Evolutionary conservation across 1,140 invertebrate species (phyloP).

Genomic region (Zaprionus africanus): DNA sequence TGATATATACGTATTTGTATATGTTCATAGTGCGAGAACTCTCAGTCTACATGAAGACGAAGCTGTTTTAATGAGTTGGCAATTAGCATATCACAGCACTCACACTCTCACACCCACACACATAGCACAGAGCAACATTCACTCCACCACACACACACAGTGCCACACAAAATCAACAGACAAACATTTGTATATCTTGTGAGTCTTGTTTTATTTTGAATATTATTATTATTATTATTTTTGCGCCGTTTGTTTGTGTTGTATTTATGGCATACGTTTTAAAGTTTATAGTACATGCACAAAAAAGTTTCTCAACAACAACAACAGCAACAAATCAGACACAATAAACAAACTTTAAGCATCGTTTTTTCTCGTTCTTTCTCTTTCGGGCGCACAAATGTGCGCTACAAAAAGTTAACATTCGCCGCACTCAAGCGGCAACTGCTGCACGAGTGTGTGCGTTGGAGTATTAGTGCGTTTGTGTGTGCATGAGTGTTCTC

Average conservation of each 20-base stretch:
- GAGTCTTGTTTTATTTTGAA: constrained; percentile 14
- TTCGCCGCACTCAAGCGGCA: constrained; percentile 46
- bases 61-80: constrained; percentile 79
- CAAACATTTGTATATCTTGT: constrained; percentile 18
- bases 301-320: constrained; percentile 36
- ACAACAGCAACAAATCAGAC: constrained; percentile 15
- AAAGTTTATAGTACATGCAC: constrained; percentile 43
- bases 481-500: constrained; percentile 14
- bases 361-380: background rate
- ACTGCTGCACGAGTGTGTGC: constrained; percentile 41
- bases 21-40: background rate
- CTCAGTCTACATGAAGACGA: constrained; percentile 58
- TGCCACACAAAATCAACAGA: constrained; percentile 32
- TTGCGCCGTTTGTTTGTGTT: constrained; percentile 43
- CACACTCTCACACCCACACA: constrained; percentile 15
- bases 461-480: background rate
- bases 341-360: constrained; percentile 40
- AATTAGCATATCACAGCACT: constrained; percentile 73
- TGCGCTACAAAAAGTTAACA: constrained; percentile 46
- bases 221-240: constrained; percentile 26
- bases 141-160: constrained; percentile 20
- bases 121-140: constrained; percentile 4
- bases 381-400: constrained; percentile 25
- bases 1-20: background rate
- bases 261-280: constrained; percentile 45